Evolutionary conservation across 2,797 vertebrate genomes (phyloP).

Genomic region (Peromyscus aztecus): DNA sequence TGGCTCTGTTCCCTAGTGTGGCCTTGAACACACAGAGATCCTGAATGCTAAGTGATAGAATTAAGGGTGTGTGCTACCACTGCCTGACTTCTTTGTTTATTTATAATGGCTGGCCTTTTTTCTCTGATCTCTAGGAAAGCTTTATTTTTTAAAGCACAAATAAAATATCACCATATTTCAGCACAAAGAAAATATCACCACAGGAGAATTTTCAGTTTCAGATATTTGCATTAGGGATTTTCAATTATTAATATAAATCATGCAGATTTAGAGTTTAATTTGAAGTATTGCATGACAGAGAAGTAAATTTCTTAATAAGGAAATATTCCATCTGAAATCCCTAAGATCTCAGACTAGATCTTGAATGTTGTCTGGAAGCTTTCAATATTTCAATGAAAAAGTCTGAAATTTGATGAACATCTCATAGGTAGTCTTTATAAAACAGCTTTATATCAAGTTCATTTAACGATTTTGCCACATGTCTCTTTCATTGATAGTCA

Average conservation of each 20-base stretch:
- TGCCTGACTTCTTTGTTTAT: too few species aligned
- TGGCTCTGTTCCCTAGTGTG: too few species aligned
- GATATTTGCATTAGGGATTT: neutral
- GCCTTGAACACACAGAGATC: too few species aligned
- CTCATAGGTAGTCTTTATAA: neutral
- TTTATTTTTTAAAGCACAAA: too few species aligned
- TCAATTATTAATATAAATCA: neutral
- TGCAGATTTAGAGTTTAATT: constrained; percentile 46
- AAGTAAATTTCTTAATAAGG: neutral
- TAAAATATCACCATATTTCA: too few species aligned
- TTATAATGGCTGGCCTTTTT: too few species aligned
- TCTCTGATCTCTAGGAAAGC: too few species aligned
- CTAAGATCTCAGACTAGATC: neutral
- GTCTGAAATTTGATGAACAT: neutral
- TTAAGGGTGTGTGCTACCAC: too few species aligned
- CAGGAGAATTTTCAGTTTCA: neutral
- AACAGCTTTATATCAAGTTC: neutral
- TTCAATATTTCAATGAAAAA: constrained; percentile 2
- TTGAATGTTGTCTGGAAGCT: neutral
- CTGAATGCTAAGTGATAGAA: too few species aligned
- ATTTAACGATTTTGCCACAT: neutral
- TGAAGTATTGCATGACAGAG: neutral
- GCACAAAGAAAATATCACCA: too few species aligned
- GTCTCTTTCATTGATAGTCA: neutral
- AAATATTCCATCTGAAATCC: constrained; percentile 5